Evolutionary conservation across 2,888 invertebrate genomes (phyloP).

Genomic region (Frankliniella intonsa): DNA sequence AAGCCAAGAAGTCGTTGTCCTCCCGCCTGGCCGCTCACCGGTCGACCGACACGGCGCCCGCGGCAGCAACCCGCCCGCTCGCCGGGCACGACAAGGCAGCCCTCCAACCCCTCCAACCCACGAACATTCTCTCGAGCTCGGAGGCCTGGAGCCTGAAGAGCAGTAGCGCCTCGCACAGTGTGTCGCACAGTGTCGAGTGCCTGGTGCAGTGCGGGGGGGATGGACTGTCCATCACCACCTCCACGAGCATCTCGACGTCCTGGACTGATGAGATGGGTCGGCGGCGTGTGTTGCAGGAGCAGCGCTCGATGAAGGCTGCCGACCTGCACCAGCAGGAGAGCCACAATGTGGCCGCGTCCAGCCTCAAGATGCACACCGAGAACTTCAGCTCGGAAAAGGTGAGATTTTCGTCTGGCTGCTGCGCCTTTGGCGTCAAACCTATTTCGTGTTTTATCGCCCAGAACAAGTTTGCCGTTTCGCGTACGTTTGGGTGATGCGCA

Average conservation of each 20-base stretch:
- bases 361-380: constrained; percentile 79
- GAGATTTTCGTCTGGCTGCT: constrained; percentile 31
- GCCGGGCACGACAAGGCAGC: neutral
- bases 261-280: constrained; percentile 1
- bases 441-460: too few species aligned
- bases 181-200: neutral
- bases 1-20: neutral
- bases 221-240: neutral
- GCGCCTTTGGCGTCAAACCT: neutral
- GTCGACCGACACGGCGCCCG: neutral
- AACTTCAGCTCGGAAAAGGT: constrained; percentile 79
- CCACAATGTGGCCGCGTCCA: constrained; percentile 76
- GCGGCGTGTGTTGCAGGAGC: constrained; percentile 60
- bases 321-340: constrained; percentile 81
- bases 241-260: neutral
- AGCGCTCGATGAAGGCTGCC: constrained; percentile 74
- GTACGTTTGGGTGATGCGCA: too few species aligned
- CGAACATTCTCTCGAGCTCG: constrained; percentile 38
- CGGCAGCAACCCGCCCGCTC: too few species aligned
- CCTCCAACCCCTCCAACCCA: neutral
- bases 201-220: neutral
- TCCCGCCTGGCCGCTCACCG: neutral
- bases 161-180: constrained; percentile 33
- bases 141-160: constrained; percentile 39
- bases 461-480: too few species aligned